Conservation (phyloP, 2,113 vertebrate genomes). For the Archilochus colubris region DNA sequence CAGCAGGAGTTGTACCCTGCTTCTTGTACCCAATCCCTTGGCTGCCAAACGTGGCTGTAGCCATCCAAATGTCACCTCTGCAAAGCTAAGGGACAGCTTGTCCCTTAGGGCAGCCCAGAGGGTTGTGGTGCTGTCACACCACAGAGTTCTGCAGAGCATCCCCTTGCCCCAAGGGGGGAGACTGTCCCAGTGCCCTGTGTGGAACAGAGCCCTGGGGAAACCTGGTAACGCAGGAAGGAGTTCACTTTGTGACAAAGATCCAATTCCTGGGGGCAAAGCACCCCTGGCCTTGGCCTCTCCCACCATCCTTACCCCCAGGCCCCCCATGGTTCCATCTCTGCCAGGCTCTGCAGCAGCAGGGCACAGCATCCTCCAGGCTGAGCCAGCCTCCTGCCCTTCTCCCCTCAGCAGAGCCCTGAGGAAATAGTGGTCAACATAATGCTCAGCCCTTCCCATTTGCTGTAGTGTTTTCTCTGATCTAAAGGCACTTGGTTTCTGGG, state of each 20-base stretch:
- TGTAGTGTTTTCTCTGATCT: background rate
- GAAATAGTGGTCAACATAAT: background rate
- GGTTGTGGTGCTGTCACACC: background rate
- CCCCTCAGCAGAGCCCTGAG: background rate
- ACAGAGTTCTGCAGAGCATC: background rate
- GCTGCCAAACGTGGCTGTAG: too few species aligned
- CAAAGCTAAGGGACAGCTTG: background rate
- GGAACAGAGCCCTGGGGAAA: background rate
- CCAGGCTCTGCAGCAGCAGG: background rate
- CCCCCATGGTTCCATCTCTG: background rate
- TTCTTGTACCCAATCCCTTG: too few species aligned
- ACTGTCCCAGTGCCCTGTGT: accelerated
- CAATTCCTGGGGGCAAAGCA: background rate
- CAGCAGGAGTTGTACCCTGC: background rate
- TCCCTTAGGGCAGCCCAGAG: background rate
- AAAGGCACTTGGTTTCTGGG: background rate
- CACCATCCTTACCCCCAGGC: background rate
- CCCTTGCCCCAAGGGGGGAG: accelerated
- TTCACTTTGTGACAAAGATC: background rate
- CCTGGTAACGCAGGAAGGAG: background rate
- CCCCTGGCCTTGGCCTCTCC: accelerated
- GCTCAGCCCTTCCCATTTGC: background rate
- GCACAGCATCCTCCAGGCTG: accelerated
- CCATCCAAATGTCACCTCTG: background rate
- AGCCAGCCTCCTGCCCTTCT: background rate